Base-by-base conservation (phyloP, 2,797 vertebrate genomes). In the Typhlichthys eigenmanni region DNA sequence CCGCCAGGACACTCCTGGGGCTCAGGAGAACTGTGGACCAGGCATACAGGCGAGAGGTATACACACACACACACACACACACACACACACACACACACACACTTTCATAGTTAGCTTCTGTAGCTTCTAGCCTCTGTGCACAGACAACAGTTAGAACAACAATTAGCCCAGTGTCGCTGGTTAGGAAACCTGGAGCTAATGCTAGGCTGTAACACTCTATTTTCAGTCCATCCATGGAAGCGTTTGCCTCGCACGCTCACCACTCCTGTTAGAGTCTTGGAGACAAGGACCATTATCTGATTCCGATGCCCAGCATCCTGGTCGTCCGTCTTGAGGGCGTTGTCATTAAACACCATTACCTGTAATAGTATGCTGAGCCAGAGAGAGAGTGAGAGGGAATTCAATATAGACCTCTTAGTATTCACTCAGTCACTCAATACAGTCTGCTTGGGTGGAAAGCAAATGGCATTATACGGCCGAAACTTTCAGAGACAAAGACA, bases 11-110 rank as follows among this genome's bases (percentile, higher is more conserved):
- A 95, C 93, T 60, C 95, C 95, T 0, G 96, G 95, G 74, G 95
- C 94, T 6, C 94, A 96, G 54, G 97, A 98, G 81, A 94, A 88
- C 1, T 98, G 96, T 76, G 97, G 97, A 12, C 93, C 95, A 0
- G 97, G 97, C 11, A 87, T 96, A 6, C 97, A 98, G 79, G 94
- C 96, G 62, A 92, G 97, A 93, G 97, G 97, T 99, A 68, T n/a
- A 47, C 38, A 49, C 14, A 19, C 14, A 34, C 48, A 60, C 47
- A n/a, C 58, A 38, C 47, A 16, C 47, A 49, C 58, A 47, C 45
- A 58, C 56, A 13, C 16, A 58, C 56, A 47, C 56, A 47, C 17
- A 17, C 56, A 13, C 43, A 58, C 56, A 47, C 56, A 47, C 12
- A 48, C 57, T 10, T 17, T 11, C 43, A 46, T 16, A 50, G 13